phyloP scores from a whole-genome alignment of 2,888 invertebrate genomes.

The Dysmachus trigonus region DNA sequence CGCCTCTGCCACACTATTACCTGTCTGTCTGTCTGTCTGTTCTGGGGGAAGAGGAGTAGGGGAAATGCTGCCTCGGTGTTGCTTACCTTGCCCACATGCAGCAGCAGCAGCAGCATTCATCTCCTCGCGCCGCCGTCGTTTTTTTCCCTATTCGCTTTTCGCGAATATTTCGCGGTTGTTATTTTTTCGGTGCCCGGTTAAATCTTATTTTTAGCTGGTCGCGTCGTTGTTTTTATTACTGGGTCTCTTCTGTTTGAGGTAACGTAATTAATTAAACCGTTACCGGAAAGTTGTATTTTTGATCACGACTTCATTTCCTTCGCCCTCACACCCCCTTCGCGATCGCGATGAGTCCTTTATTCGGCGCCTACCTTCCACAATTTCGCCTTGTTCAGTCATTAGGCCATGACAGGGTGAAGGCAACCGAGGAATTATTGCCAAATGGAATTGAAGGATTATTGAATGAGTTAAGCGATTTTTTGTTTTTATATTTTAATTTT shows the following conservation, averaged over 20 bases:
- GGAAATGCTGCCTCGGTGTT: not conserved
- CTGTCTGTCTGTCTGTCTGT: slow-evolving; percentile 30
- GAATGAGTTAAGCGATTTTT: not conserved
- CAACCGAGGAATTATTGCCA: not conserved
- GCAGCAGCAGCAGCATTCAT: too few species aligned
- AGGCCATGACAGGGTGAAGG: not conserved
- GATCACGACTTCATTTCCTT: slow-evolving; percentile 46
- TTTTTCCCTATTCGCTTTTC: slow-evolving; percentile 24
- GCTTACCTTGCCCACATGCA: slow-evolving; percentile 54
- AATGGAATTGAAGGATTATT: not conserved
- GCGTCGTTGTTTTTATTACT: slow-evolving; percentile 30
- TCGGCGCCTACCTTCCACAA: not conserved
- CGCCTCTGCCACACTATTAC: slow-evolving; percentile 16
- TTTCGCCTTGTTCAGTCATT: not conserved
- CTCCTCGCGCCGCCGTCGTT: slow-evolving; percentile 28
- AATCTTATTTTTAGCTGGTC: slow-evolving; percentile 40
- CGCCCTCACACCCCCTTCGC: not conserved
- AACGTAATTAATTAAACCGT: slow-evolving; percentile 65
- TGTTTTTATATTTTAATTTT: too few species aligned
- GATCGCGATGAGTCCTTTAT: not conserved
- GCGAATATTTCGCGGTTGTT: not conserved
- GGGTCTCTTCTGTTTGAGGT: slow-evolving; percentile 46
- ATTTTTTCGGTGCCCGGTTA: not conserved
- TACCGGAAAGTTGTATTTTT: slow-evolving; percentile 56
- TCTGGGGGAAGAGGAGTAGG: too few species aligned